Base-by-base conservation (phyloP, 2,113 vertebrate genomes). In the Speoplatyrhinus poulsoni region DNA sequence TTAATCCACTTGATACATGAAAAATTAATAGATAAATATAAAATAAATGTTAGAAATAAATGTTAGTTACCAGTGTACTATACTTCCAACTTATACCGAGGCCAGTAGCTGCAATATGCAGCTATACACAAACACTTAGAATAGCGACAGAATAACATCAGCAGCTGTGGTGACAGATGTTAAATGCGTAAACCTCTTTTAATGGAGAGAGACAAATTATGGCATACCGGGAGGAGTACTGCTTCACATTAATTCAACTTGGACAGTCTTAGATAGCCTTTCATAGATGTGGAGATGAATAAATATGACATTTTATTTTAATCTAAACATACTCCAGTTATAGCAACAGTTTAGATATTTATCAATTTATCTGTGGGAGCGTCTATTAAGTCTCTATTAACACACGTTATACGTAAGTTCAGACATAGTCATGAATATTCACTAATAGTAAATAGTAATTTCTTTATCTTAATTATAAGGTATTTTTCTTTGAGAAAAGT, bases 161-260 rank as follows among this genome's bases (percentile, higher is more conserved):
- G 66, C 87, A 90, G 81, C 87, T 87, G 88, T 83, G 77, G 64
- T 73, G 81, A 82, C 90, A 90, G 90, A 90, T 91, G 88, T 85
- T 83, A 73, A 73, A 61, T 72, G 60, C 67, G 69, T 52, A 80
- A 87, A 78, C 71, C 66, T 58, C 53, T 82, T 80, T 82, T 79
- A 65, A 77, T 80, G 78, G 71, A 72, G 71, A 48, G 64, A 57
- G 36, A 46, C 72, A 49, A 65, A 73, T 64, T 73, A 59, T 52
- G 57, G 49, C 60, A 69, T 62, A 75, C 73, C 80, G 68, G 62
- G 70, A 81, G 85, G 87, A 15, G 10, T 19, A 41, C 36, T 41
- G 36, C 57, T 17, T 9, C 7, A 41, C 58, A 49, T 46, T 17
- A 62, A 70, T 41, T 41, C 10, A 63, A 59, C 54, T 19, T 15